Evolutionary conservation across 2,888 invertebrate genomes (phyloP).

Genomic region (Adineta ricciae): DNA sequence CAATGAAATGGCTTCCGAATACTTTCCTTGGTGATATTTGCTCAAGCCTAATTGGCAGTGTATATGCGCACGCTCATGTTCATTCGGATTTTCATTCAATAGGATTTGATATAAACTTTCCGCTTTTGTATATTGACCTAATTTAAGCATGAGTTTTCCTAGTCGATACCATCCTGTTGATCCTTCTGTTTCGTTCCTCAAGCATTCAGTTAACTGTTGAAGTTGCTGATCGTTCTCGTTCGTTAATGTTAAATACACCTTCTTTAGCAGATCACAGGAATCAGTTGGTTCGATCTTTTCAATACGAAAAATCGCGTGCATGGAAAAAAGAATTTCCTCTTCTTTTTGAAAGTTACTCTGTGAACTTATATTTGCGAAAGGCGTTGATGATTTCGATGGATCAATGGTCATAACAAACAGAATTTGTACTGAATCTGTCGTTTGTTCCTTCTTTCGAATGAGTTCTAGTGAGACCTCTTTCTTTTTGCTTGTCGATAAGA

Average conservation of each 20-base stretch:
- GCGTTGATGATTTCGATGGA: neutral
- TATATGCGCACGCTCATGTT: no score
- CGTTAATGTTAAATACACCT: neutral
- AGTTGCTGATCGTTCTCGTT: neutral
- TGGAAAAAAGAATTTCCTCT: neutral
- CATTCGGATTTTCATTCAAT: no score
- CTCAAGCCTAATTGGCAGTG: no score
- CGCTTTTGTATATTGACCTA: neutral
- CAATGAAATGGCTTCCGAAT: neutral
- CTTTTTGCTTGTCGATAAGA: neutral
- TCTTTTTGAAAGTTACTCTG: neutral
- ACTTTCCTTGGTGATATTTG: no score
- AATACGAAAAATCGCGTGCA: neutral
- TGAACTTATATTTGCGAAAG: neutral
- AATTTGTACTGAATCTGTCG: neutral
- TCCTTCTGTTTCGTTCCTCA: neutral
- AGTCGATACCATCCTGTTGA: neutral
- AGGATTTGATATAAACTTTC: neutral
- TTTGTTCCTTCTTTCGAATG: neutral
- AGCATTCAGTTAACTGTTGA: neutral
- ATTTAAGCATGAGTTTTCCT: neutral
- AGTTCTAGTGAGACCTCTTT: neutral
- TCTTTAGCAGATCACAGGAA: neutral
- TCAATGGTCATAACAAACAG: neutral
- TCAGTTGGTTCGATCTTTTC: neutral